Conservation (phyloP, 2,113 vertebrate genomes). For the Bufo bufo region DNA sequence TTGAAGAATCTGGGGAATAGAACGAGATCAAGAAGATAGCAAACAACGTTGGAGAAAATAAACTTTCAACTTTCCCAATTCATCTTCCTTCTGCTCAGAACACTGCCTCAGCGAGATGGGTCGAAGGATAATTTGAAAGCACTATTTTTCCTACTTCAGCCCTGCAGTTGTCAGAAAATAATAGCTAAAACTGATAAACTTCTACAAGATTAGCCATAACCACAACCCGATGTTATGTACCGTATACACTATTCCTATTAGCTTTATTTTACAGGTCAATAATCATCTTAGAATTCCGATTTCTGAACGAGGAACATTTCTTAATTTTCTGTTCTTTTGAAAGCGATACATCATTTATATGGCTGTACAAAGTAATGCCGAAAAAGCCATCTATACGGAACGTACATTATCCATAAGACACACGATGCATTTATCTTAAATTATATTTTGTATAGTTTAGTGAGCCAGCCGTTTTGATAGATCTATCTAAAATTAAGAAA, state of each 20-base stretch:
- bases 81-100: constrained; percentile 34
- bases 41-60: constrained; percentile 30
- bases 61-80: constrained; percentile 37
- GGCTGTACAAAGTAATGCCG: not conserved
- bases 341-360: not conserved
- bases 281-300: constrained; percentile 2
- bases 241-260: constrained; percentile 1
- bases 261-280: constrained; percentile 23
- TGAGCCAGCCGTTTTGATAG: not conserved
- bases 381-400: not conserved
- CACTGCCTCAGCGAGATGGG: constrained; percentile 20
- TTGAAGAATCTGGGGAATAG: constrained; percentile 16
- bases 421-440: not conserved
- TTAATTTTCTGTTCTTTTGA: constrained; percentile 10
- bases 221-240: not conserved
- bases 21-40: not conserved
- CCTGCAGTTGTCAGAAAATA: constrained; percentile 52
- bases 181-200: constrained; percentile 47
- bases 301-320: not conserved
- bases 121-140: constrained; percentile 46
- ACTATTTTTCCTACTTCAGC: constrained; percentile 29
- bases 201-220: constrained; percentile 37
- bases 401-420: not conserved
- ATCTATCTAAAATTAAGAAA: too few species aligned
- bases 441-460: not conserved